A percentile compares a stretch with the other conserved stretches of the same genome.
Evolutionary conservation across 2,113 vertebrate genomes (phyloP).

Genomic region (Peromyscus leucopus): DNA sequence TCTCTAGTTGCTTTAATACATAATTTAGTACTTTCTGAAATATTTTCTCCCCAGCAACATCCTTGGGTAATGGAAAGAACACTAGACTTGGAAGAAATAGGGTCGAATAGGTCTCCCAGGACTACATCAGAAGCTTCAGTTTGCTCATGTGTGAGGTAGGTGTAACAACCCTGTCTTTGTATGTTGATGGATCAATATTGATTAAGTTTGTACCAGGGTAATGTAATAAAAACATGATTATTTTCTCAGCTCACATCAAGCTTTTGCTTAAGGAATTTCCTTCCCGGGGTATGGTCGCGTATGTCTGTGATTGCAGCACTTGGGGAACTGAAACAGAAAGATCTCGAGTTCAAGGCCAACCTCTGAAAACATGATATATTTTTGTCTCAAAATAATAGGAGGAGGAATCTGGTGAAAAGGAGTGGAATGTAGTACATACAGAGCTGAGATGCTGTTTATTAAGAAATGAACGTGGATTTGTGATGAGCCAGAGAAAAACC

Average conservation of each 20-base stretch:
- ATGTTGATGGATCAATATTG: background rate
- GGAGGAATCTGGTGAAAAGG: background rate
- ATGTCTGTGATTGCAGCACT: background rate
- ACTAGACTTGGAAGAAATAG: conserved; percentile 1
- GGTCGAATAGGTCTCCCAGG: conserved; percentile 2
- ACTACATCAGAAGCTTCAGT: background rate
- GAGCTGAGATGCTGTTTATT: background rate
- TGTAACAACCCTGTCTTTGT: background rate
- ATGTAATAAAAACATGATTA: background rate
- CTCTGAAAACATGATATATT: background rate
- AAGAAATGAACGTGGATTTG: conserved; percentile 43
- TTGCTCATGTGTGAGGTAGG: background rate
- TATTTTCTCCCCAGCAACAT: background rate
- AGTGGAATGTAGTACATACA: background rate
- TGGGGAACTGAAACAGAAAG: background rate
- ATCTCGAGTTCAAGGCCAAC: background rate
- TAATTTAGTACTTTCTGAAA: conserved; percentile 22
- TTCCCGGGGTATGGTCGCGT: background rate
- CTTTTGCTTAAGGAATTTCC: conserved; percentile 7
- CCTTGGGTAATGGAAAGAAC: background rate
- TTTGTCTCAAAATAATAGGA: background rate
- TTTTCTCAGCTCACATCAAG: background rate
- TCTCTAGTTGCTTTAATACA: conserved; percentile 22
- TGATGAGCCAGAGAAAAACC: background rate
- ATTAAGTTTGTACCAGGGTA: background rate